A percentile compares a stretch with the other conserved stretches of the same genome.
Evolutionary conservation across 2,888 invertebrate species (phyloP).

Genomic region (Allacma fusca): DNA sequence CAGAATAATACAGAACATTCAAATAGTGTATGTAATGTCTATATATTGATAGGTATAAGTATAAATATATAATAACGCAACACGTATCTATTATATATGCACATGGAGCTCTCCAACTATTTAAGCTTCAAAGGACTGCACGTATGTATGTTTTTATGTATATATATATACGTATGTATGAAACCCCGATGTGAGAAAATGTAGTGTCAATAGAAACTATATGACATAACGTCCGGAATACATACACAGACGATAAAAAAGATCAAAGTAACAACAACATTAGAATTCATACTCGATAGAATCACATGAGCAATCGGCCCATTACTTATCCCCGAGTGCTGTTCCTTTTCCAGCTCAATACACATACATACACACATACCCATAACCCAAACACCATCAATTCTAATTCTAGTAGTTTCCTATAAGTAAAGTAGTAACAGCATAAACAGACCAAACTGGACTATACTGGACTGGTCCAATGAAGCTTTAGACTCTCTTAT

Average conservation of each 20-base stretch:
- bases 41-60: too few relatives aligned
- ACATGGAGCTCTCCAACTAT: too few relatives aligned
- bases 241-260: background rate
- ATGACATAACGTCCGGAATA: background rate
- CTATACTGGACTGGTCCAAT: too few relatives aligned
- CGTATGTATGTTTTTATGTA: too few relatives aligned
- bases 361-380: background rate
- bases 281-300: slow-evolving; percentile 1
- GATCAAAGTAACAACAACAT: slow-evolving; percentile 13
- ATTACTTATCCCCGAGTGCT: background rate
- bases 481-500: too few relatives aligned
- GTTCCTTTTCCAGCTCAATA: background rate
- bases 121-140: too few relatives aligned
- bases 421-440: background rate
- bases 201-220: background rate
- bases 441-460: too few relatives aligned
- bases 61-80: too few relatives aligned
- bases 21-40: too few relatives aligned
- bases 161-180: too few relatives aligned
- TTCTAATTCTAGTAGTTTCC: background rate
- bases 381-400: too few relatives aligned
- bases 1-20: background rate
- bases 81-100: background rate
- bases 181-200: too few relatives aligned
- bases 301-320: slow-evolving; percentile 18